Evolutionary conservation across 2,113 vertebrate species (phyloP), one percentile per base, ranked within the genome.

Genomic region (Nyctereutes procyonoides): DNA sequence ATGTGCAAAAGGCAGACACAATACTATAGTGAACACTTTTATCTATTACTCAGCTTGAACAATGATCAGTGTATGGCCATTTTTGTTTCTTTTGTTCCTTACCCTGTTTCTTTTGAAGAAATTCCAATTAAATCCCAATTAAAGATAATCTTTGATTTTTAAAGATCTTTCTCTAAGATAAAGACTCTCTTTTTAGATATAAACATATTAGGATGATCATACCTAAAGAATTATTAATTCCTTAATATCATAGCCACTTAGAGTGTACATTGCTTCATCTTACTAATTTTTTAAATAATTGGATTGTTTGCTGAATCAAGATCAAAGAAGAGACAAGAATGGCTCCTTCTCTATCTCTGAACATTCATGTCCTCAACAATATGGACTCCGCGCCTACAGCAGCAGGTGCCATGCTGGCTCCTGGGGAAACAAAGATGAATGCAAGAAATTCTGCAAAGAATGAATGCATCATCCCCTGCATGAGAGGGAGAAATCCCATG

Each of bases 41-140:
- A 71, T 74, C 3, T 76, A 11, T 93, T 69, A 63, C 7, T 79
- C 6, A 30, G 20, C 30, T 74, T 95, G 88, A 81, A 85, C 51
- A 85, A 56, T 55, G 15, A 83, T 87, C 22, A 55, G 3, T 79
- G 95, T 53, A 73, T 81, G 11, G 26, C 13, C 19, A n/a, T 63
- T 91, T 94, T 71, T 85, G 9, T 89, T 94, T 90, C 35, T 82
- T 79, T 32, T 93, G 38, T 12, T 12, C 30, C 5, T 77, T 87
- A 43, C 4, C 32, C 35, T 96, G 62, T 91, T 88, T 93, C 65
- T 73, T 93, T 95, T 90, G 15, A 93, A 93, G 38, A 56, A 88
- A 73, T 65, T 32, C 19, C 24, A 93, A 43, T 43, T 43, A 43
- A 43, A 43, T 43, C 43, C 43, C 43, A 1, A 43, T 43, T 43